Conservation (phyloP, 2,888 invertebrate genomes). For the Apomyelois bistriatella region DNA sequence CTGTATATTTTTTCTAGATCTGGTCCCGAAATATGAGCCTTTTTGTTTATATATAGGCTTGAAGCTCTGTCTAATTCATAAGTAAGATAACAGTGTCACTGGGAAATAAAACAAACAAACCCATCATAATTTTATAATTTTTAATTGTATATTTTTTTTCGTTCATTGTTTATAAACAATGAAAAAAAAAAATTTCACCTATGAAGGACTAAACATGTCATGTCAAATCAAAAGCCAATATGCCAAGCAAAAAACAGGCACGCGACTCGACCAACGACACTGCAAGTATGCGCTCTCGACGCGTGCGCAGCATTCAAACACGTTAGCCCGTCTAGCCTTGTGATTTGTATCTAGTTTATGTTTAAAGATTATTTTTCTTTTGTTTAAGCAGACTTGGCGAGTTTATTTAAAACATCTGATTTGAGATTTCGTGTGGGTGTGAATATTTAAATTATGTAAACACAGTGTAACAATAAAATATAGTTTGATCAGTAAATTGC, state of each 20-base stretch:
- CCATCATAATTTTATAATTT: too few species aligned
- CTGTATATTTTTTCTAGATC: too few species aligned
- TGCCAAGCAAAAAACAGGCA: conserved; percentile 16
- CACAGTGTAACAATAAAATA: background rate
- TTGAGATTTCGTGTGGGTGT: background rate
- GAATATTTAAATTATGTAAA: background rate
- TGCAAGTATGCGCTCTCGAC: conserved; percentile 14
- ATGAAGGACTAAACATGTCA: background rate
- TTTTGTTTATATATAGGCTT: too few species aligned
- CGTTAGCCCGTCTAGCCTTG: conserved; percentile 8
- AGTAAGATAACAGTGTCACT: too few species aligned
- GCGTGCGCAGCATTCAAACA: conserved; percentile 15
- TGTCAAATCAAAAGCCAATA: background rate
- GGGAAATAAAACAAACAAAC: too few species aligned
- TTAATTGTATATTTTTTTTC: too few species aligned
- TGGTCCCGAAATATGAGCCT: too few species aligned
- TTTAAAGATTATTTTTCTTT: conserved; percentile 1
- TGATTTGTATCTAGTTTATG: conserved; percentile 11
- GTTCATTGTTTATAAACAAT: too few species aligned
- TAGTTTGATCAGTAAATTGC: background rate
- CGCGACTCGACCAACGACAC: conserved; percentile 25
- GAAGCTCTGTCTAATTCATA: too few species aligned
- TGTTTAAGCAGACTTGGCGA: background rate
- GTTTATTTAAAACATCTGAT: conserved; percentile 1
- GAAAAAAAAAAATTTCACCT: too few species aligned